A percentile compares a stretch with the other conserved stretches of the same genome.
Evolutionary conservation across 2,113 vertebrate genomes (phyloP).

Genomic region (Pampusana beccarii): DNA sequence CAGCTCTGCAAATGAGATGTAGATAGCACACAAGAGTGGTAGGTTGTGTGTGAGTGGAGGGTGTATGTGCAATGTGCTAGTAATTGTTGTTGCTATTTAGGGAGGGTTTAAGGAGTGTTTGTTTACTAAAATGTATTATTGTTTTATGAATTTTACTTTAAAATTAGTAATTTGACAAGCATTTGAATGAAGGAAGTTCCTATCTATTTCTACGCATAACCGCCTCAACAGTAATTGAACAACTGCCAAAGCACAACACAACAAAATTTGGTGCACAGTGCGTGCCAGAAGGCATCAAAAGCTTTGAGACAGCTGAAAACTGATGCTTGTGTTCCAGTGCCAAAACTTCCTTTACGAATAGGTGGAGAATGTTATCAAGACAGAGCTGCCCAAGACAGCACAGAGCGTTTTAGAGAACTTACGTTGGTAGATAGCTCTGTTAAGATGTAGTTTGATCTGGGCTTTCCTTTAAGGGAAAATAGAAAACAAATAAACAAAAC

Average conservation of each 20-base stretch:
- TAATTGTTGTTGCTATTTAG: neutral
- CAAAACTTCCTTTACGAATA: neutral
- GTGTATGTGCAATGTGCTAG: fast-evolving
- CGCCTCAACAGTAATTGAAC: fast-evolving
- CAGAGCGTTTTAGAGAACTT: neutral
- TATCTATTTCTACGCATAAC: neutral
- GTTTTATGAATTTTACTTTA: neutral
- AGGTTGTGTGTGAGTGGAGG: fast-evolving
- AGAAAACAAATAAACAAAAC: neutral
- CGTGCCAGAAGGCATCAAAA: neutral
- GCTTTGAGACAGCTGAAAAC: neutral
- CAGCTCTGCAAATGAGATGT: neutral
- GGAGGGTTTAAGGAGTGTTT: neutral
- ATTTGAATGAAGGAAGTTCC: neutral
- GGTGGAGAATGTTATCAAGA: neutral
- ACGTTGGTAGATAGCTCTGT: neutral
- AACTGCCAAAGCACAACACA: neutral
- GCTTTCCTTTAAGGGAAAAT: neutral
- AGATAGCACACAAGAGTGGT: neutral
- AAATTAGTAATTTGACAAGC: neutral
- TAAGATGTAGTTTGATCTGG: neutral
- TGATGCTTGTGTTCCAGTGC: neutral
- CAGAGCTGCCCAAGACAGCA: neutral
- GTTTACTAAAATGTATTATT: neutral
- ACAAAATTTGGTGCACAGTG: neutral